These are phyloP conservation scores for Penaeus japonicus DNA, from an alignment of 1,140 invertebrate genomes.

Conservation along the genomic window DNA sequence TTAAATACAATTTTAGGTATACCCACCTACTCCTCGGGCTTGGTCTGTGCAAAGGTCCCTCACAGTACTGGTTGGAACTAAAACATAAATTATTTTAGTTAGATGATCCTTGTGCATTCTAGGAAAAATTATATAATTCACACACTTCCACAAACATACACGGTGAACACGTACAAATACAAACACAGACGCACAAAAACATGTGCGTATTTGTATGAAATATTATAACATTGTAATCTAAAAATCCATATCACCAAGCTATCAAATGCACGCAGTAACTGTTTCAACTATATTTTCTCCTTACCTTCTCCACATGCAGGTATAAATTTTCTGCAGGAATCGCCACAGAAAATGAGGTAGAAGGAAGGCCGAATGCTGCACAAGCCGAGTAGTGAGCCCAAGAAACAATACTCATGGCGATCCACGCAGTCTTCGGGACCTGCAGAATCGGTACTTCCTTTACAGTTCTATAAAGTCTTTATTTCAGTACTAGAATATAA, in stretches of 20 bases:
- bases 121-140: too few relatives aligned
- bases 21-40: not conserved
- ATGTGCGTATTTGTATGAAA: too few relatives aligned
- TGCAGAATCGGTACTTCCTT: not conserved
- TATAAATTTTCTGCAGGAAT: slow-evolving; percentile 42
- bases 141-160: too few relatives aligned
- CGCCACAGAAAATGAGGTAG: slow-evolving; percentile 35
- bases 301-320: slow-evolving; percentile 10
- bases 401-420: slow-evolving; percentile 32
- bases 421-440: slow-evolving; percentile 27
- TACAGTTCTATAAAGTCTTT: too few relatives aligned
- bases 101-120: too few relatives aligned
- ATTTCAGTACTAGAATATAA: too few relatives aligned
- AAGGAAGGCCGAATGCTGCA: slow-evolving; percentile 33
- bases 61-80: not conserved
- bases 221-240: too few relatives aligned
- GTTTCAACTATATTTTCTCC: not conserved
- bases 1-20: not conserved
- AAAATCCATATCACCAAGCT: not conserved
- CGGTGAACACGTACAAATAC: too few relatives aligned
- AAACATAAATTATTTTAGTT: too few relatives aligned
- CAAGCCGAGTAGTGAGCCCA: slow-evolving; percentile 24
- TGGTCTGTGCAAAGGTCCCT: not conserved
- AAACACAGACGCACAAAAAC: too few relatives aligned
- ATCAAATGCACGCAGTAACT: not conserved